Evolutionary conservation across 2,888 invertebrate species (phyloP).

Genomic region (Cheilosia variabilis): DNA sequence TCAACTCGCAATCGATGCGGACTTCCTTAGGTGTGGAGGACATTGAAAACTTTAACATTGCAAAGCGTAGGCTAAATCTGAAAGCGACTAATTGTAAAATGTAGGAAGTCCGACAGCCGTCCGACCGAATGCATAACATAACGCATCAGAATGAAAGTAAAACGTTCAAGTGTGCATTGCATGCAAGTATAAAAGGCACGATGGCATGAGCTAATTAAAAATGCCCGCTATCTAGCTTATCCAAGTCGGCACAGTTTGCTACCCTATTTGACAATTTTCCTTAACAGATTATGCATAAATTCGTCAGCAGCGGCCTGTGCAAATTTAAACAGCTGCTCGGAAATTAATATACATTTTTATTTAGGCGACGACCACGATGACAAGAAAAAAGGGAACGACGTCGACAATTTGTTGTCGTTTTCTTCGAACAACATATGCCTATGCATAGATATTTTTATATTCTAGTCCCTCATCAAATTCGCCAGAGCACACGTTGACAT

Average conservation of each 20-base stretch:
- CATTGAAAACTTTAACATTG: too few relatives aligned
- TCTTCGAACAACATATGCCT: background rate
- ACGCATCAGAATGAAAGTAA: too few relatives aligned
- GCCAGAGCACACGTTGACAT: conserved; percentile 22
- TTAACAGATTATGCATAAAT: background rate
- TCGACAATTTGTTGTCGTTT: conserved; percentile 8
- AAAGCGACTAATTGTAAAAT: too few relatives aligned
- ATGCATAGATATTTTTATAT: conserved; percentile 3
- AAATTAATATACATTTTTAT: conserved; percentile 4
- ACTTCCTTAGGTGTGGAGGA: too few relatives aligned
- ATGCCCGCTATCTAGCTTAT: background rate
- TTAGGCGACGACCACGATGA: conserved; percentile 1
- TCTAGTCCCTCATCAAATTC: conserved; percentile 4
- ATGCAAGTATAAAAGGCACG: background rate
- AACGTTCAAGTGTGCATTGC: background rate
- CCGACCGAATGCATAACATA: too few relatives aligned
- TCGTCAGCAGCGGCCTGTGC: background rate
- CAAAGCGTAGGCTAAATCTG: too few relatives aligned
- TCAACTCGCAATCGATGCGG: too few relatives aligned
- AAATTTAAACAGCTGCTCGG: conserved; percentile 7
- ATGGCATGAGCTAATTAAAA: background rate
- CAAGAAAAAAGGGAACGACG: background rate
- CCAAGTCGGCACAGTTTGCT: too few relatives aligned
- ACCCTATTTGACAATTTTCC: background rate
- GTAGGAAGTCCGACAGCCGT: too few relatives aligned